Percentiles rank a stretch among this genome's conserved stretches.
These are phyloP conservation scores for Melanotaenia boesemani DNA, from an alignment of 2,797 vertebrate genomes.

Conservation along the genomic window DNA sequence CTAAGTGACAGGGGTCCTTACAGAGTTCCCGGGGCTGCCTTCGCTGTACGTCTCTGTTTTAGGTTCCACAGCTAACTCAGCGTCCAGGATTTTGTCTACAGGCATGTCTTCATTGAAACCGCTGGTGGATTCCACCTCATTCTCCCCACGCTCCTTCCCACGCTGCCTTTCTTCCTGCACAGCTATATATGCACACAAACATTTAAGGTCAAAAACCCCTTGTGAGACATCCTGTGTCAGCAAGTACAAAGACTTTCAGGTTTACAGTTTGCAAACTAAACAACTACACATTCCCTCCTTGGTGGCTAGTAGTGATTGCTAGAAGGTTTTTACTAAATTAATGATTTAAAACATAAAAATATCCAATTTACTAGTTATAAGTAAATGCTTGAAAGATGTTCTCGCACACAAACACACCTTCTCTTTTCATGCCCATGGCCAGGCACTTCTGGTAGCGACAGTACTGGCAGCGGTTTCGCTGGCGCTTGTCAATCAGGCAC, in stretches of 20 bases:
- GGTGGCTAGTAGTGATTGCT: too few species aligned
- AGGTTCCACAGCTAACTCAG: constrained; percentile 94
- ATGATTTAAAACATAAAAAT: too few species aligned
- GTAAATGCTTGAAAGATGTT: not conserved
- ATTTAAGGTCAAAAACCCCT: constrained; percentile 14
- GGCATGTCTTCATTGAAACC: constrained; percentile 93
- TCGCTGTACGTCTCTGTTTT: constrained; percentile 91
- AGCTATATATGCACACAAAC: constrained; percentile 76
- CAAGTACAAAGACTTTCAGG: not conserved
- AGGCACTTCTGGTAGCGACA: constrained; percentile 96
- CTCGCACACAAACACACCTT: constrained; percentile 84
- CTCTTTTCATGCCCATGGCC: constrained; percentile 96
- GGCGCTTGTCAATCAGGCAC: constrained; percentile 96
- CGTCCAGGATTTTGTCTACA: constrained; percentile 96
- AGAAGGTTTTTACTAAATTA: too few species aligned
- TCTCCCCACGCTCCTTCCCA: constrained; percentile 91
- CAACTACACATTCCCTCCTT: not conserved
- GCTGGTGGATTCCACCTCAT: constrained; percentile 88
- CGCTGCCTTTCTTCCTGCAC: constrained; percentile 97
- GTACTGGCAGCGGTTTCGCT: constrained; percentile 96
- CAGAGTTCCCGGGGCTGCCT: constrained; percentile 87
- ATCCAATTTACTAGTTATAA: not conserved
- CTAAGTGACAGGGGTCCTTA: constrained; percentile 62
- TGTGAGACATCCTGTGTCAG: not conserved
- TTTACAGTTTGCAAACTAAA: not conserved